Conservation (phyloP, 2,113 vertebrate genomes). For the Hippocampus mohnikei region DNA sequence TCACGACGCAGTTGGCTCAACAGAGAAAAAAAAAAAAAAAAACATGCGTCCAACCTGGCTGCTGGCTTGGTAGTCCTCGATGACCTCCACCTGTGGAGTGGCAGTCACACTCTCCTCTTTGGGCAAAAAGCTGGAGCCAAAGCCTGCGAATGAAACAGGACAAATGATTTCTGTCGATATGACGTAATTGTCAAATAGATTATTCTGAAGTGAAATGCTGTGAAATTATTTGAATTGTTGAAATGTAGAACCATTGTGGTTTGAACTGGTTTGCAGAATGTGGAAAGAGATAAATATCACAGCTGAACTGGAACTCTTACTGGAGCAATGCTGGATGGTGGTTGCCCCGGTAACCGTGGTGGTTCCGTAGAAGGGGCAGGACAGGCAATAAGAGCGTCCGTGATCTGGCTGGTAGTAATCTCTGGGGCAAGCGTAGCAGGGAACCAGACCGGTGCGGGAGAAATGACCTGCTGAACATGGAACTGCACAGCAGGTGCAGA, state of each 20-base stretch:
- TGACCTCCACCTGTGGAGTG: slow-evolving; percentile 77
- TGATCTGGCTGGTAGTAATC: slow-evolving; percentile 94
- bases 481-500: slow-evolving; percentile 67
- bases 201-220: not conserved
- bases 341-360: slow-evolving; percentile 83
- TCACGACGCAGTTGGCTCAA: not conserved
- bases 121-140: slow-evolving; percentile 91
- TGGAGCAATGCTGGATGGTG: slow-evolving; percentile 92
- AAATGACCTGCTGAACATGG: slow-evolving; percentile 89
- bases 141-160: slow-evolving; percentile 73
- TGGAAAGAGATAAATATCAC: not conserved
- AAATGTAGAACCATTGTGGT: too few species aligned
- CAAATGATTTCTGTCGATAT: slow-evolving; percentile 7
- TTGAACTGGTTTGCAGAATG: slow-evolving; percentile 19
- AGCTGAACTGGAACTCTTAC: slow-evolving; percentile 69
- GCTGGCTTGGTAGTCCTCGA: slow-evolving; percentile 83
- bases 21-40: not conserved
- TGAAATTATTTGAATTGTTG: too few species aligned
- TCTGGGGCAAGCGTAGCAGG: slow-evolving; percentile 90
- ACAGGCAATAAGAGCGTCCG: slow-evolving; percentile 91
- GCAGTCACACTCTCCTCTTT: slow-evolving; percentile 87
- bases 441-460: slow-evolving; percentile 90
- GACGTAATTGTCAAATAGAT: not conserved
- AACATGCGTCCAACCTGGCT: slow-evolving; percentile 77
- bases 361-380: slow-evolving; percentile 95